Evolutionary conservation across 2,113 vertebrate genomes (phyloP).

Genomic region (Terrapene triunguis): DNA sequence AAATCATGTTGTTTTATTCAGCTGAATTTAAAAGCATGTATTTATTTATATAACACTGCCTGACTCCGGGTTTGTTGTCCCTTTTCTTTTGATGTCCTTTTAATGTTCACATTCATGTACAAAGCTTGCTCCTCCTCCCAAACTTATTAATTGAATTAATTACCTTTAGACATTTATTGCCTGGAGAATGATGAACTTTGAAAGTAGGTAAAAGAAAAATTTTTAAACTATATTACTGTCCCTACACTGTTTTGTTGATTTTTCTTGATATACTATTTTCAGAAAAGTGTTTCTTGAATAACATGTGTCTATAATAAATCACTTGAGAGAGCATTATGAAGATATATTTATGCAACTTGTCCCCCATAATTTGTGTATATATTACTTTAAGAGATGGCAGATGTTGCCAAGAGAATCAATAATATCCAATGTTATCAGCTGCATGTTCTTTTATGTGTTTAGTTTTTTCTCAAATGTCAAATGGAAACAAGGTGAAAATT

Average conservation of each 20-base stretch:
- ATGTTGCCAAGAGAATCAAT: neutral
- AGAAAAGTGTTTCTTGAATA: neutral
- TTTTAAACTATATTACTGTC: neutral
- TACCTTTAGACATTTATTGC: neutral
- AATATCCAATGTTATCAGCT: neutral
- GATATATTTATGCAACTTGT: neutral
- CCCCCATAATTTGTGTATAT: neutral
- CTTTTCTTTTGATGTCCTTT: neutral
- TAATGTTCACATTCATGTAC: neutral
- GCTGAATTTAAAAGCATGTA: neutral
- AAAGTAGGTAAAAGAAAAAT: neutral
- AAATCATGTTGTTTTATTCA: neutral
- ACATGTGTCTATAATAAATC: neutral
- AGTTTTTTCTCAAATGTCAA: neutral
- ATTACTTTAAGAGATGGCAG: neutral
- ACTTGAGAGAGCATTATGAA: neutral
- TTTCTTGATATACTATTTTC: neutral
- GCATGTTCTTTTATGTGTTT: neutral
- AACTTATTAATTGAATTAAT: neutral
- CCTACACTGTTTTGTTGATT: neutral
- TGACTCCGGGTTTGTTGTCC: neutral
- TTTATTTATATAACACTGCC: neutral
- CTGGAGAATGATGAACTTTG: neutral
- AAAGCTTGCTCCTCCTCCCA: neutral
- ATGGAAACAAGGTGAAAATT: neutral